Evolutionary conservation across 2,113 vertebrate species (phyloP).

Genomic region (human): DNA sequence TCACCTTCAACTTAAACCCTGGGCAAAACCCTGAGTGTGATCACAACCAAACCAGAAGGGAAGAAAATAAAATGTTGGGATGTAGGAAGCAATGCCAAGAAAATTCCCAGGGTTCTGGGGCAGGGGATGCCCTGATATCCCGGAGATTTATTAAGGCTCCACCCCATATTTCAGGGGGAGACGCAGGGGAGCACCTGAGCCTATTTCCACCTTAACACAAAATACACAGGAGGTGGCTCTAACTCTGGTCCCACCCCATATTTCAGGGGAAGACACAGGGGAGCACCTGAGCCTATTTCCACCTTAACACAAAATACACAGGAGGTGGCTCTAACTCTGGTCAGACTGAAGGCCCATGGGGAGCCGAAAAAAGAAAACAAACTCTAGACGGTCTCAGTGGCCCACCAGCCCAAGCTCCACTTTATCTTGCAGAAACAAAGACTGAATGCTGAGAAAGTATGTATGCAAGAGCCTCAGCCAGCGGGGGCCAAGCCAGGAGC

Average conservation of each 20-base stretch:
- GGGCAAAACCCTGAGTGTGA: neutral
- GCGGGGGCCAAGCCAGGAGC: rapidly evolving
- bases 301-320: too few species aligned
- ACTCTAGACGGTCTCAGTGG: neutral
- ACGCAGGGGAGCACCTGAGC: too few species aligned
- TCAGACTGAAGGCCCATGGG: neutral
- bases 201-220: neutral
- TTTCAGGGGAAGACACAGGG: too few species aligned
- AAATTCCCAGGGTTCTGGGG: neutral
- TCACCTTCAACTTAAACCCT: neutral
- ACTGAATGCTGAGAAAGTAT: rapidly evolving
- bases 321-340: neutral
- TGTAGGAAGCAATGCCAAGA: neutral
- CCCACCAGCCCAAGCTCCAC: neutral
- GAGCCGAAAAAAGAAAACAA: neutral
- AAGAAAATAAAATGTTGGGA: neutral
- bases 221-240: too few species aligned
- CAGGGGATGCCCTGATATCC: neutral
- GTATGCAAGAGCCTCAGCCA: rapidly evolving
- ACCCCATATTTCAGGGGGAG: neutral
- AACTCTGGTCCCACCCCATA: neutral
- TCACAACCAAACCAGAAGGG: neutral
- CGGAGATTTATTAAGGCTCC: too few species aligned
- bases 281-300: neutral
- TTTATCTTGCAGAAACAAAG: neutral